These are phyloP conservation scores for Drosophila repleta DNA, from an alignment of 1,140 invertebrate species.

Conservation along the genomic window DNA sequence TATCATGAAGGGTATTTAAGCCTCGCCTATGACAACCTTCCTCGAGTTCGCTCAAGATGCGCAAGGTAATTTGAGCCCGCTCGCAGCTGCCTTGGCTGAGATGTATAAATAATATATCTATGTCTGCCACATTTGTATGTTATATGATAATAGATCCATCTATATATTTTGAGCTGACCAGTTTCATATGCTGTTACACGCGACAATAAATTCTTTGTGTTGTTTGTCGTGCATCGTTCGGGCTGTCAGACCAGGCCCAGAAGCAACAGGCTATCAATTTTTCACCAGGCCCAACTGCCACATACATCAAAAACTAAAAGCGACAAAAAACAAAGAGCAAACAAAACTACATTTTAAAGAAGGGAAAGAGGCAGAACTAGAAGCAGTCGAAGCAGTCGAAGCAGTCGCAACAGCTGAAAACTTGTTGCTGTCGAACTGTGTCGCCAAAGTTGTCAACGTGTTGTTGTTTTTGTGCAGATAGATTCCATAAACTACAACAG, in stretches of 20 bases:
- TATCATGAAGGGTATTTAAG: too few species aligned
- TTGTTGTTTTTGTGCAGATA: slow-evolving; percentile 54
- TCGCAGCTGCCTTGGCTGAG: background rate
- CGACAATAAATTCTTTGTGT: slow-evolving; percentile 73
- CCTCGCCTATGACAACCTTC: too few species aligned
- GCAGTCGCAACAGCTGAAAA: slow-evolving; percentile 7
- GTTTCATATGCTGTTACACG: slow-evolving; percentile 25
- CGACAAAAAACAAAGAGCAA: slow-evolving; percentile 4
- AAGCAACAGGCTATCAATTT: slow-evolving; percentile 75
- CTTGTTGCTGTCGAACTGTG: slow-evolving; percentile 68
- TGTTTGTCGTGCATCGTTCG: slow-evolving; percentile 78
- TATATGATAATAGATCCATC: slow-evolving; percentile 7
- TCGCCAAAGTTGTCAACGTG: slow-evolving; percentile 64
- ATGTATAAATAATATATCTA: background rate
- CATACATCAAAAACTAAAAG: slow-evolving; percentile 72
- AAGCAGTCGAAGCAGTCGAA: background rate
- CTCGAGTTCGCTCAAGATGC: too few species aligned
- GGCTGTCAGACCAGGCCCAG: slow-evolving; percentile 53
- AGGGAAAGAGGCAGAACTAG: too few species aligned
- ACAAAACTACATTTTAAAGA: slow-evolving; percentile 30
- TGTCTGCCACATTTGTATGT: background rate
- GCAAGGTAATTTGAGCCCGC: background rate
- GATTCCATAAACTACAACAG: slow-evolving; percentile 72
- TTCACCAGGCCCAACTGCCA: slow-evolving; percentile 72
- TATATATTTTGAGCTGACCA: slow-evolving; percentile 42